Conservation (phyloP, 2,797 vertebrate species). For the Hemibagrus guttatus region DNA sequence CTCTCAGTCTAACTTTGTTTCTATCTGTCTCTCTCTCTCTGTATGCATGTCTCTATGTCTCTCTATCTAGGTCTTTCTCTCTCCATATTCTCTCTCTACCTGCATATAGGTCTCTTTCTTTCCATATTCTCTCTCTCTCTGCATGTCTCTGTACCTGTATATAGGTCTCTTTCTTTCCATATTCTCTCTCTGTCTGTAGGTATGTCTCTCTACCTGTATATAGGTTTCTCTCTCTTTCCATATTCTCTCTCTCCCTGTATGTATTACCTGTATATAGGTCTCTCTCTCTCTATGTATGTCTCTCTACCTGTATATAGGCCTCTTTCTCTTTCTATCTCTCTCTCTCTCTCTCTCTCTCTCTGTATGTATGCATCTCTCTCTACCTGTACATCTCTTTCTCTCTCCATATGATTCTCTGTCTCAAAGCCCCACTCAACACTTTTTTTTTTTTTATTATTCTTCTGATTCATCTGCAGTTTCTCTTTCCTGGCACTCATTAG, state of each 20-base stretch:
- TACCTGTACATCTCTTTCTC: too few species aligned
- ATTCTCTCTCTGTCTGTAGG: not conserved
- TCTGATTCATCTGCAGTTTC: not conserved
- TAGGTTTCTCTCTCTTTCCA: not conserved
- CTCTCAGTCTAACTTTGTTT: not conserved
- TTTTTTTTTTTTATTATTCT: not conserved
- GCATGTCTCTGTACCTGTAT: not conserved
- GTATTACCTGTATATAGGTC: not conserved
- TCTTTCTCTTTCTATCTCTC: not conserved
- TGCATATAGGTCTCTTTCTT: not conserved
- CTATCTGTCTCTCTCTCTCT: not conserved
- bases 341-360: not conserved
- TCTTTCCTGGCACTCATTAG: not conserved
- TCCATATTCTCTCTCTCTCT: not conserved
- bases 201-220: not conserved
- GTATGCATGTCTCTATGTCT: too few species aligned
- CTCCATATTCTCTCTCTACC: not conserved
- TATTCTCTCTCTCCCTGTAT: not conserved
- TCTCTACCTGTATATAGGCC: not conserved
- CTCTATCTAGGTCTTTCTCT: too few species aligned
- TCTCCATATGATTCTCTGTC: not conserved
- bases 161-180: too few species aligned
- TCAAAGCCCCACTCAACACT: not conserved
- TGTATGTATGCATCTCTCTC: not conserved
- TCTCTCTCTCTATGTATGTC: not conserved